Evolutionary conservation across 2,888 invertebrate genomes (phyloP).

Genomic region (Hymenopus coronatus): DNA sequence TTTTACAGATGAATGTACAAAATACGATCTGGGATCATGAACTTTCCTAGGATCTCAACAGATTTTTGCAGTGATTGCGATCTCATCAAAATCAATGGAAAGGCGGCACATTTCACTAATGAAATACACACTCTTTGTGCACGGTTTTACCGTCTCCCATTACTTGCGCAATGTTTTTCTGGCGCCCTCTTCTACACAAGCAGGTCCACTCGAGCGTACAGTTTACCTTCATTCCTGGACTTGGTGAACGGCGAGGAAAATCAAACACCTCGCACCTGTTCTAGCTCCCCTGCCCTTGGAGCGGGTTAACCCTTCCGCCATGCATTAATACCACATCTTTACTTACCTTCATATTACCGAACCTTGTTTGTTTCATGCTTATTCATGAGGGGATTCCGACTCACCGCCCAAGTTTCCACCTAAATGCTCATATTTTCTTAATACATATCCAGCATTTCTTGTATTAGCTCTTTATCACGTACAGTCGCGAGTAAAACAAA

Average conservation of each 20-base stretch:
- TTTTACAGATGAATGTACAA: not conserved
- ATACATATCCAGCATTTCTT: too few relatives aligned
- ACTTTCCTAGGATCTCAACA: not conserved
- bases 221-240: not conserved
- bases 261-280: not conserved
- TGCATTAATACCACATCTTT: not conserved
- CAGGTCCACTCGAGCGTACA: not conserved
- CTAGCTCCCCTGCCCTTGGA: not conserved
- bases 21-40: not conserved
- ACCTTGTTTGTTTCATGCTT: not conserved
- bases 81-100: not conserved
- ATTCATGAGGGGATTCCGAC: not conserved
- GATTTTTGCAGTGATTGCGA: not conserved
- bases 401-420: not conserved
- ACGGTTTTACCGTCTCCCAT: not conserved
- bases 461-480: too few relatives aligned
- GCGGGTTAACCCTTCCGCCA: not conserved
- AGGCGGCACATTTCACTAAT: not conserved
- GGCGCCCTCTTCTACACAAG: not conserved
- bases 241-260: not conserved
- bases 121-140: not conserved
- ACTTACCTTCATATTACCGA: not conserved
- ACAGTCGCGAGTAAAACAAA: too few relatives aligned
- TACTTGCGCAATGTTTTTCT: not conserved
- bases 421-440: not conserved